Base-by-base conservation (phyloP, 1,140 invertebrate species). In the Papilio dardanus region DNA sequence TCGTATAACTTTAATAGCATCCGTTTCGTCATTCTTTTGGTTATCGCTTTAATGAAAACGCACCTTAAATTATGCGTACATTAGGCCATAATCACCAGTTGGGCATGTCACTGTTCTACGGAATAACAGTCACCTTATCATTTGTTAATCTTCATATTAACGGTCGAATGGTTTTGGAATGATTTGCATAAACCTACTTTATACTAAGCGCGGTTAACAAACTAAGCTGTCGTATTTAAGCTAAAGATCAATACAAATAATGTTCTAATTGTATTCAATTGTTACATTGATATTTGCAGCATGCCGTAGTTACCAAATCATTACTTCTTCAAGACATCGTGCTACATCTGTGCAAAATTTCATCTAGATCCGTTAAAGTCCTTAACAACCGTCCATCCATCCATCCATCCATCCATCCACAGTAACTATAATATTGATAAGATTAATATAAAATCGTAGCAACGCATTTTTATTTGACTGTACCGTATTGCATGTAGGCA, bases 31-130 rank as follows among this genome's bases (percentile, higher is more conserved):
- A 30, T 24, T 30, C 8, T 12, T 28, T 28, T 58, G 10, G 2
- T 12, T 14, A 58, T 12, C 54, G 54, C 54, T 28, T 62, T 28
- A 62, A 14, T 62, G 54, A 62, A 62, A 62, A 62, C 12, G 12
- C 54, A 62, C 54, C 54, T 62, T 62, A 62, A 62, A 62, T 62
- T 62, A 62, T 62, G 24, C 54, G 54, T 62, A 62, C 54, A n/a
- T n/a, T n/a, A n/a, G 10, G 54, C 24, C 12, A 24, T 62, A 62
- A 62, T 62, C 54, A 28, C 54, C 24, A 10, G 54, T 62, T 16
- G 14, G 54, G 24, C 54, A 28, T 62, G 54, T 62, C 54, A 62
- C 54, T 62, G 54, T 58, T 58, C 21, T 58, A 24, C 30, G 12
- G 8, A 28, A 58, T 58, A 10, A 54, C 21, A 54, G 50, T 54